These are phyloP conservation scores for Eulemur mongoz DNA, from an alignment of 2,797 vertebrate species.

Conservation along the genomic window DNA sequence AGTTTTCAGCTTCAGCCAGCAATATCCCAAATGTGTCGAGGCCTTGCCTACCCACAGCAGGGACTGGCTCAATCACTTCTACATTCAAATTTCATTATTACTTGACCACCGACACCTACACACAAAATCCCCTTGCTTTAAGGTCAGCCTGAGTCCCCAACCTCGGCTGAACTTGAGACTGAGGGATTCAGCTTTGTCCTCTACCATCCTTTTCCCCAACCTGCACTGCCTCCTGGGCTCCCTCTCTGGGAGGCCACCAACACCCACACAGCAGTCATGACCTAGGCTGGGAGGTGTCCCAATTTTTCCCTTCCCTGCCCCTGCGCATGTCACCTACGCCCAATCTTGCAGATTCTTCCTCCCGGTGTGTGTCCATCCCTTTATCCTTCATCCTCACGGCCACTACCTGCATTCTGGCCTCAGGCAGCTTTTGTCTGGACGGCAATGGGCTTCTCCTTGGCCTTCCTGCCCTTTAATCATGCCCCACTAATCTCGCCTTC, in stretches of 20 bases:
- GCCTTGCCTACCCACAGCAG: neutral
- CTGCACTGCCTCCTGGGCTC: accelerated
- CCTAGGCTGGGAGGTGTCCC: neutral
- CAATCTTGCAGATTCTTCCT: neutral
- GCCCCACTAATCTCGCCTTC: neutral
- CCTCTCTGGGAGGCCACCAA: too few relatives aligned
- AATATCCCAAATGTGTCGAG: accelerated
- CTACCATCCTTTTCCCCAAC: neutral
- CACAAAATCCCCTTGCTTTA: neutral
- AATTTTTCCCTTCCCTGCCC: neutral
- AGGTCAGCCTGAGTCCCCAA: neutral
- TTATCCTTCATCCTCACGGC: neutral
- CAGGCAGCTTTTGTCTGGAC: neutral
- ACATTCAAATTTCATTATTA: neutral
- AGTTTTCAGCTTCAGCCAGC: neutral
- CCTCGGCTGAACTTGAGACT: neutral
- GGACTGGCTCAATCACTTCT: neutral
- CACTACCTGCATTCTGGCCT: neutral
- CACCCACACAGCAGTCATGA: neutral
- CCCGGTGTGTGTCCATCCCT: neutral
- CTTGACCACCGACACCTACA: too few relatives aligned
- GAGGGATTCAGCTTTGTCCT: neutral
- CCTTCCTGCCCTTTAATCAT: neutral
- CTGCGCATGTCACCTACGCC: neutral
- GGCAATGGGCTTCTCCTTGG: neutral